Evolutionary conservation across 2,113 vertebrate species (phyloP), one percentile per base, ranked within the genome.

Genomic region (Perccottus glenii): DNA sequence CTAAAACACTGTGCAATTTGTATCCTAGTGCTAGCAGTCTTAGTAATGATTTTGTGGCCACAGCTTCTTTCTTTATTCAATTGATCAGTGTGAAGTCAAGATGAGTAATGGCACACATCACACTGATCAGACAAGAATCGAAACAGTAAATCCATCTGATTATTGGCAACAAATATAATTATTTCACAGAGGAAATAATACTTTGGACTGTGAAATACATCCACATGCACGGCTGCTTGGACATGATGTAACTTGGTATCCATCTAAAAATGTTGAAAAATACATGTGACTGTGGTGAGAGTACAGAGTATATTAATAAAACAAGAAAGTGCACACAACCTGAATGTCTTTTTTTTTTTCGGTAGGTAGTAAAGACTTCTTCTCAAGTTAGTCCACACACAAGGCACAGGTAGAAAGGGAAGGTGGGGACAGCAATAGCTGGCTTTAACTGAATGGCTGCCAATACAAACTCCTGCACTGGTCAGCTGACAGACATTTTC

Each of bases 221-320:
- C 60, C 55, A 19, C 19, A 35, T 63, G 67, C 47, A 70, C 64
- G 33, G 38, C 9, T 74, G 70, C 56, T 11, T 57, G 73, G 53
- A 80, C 77, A 62, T 76, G 70, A 74, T 78, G 85, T 49, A 79
- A 77, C 70, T 47, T 27, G 0, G 35, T 45, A 32, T 46, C 82
- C 84, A 73, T 83, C 73, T 52, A 27, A 62, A 87, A 83, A 83
- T 38, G 77, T 64, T 87, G 46, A 86, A 87, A 89, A 85, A 88
- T 87, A 78, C 71, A 88, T 87, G 86, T 19, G 53, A 67, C 72
- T 50, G 69, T 52, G 46, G 59, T 71, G 70, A 62, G 77, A 79
- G 87, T 46, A 80, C 77, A 81, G 77, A 81, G 63, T 60, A 33
- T 80, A 89, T 87, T 61, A 90, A 88, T 90, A 90, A 89, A 89